phyloP scores from a whole-genome alignment of 92 coral and sea anemone species.

The Desmophyllum pertusum region DNA sequence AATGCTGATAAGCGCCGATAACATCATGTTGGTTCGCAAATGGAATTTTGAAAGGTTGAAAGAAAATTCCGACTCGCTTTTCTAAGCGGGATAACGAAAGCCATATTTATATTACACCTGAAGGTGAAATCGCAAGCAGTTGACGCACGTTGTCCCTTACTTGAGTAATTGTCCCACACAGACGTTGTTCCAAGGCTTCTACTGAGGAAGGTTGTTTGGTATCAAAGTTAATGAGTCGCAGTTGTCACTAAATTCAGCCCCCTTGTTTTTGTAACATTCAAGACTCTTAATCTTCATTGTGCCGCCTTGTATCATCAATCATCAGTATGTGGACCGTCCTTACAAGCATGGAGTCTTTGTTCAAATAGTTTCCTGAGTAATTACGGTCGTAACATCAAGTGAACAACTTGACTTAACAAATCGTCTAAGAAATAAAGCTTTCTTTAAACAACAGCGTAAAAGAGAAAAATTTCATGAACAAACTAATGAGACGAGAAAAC shows the following conservation, averaged over 20 bases:
- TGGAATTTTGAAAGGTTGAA: conserved; percentile 10
- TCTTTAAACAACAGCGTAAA: neutral
- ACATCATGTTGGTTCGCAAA: conserved; percentile 11
- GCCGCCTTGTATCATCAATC: neutral
- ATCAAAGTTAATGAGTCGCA: neutral
- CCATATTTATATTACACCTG: neutral
- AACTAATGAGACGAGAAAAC: neutral
- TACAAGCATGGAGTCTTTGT: neutral
- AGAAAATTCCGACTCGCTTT: conserved; percentile 13
- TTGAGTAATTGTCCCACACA: neutral
- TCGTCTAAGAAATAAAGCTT: neutral
- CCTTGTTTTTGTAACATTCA: neutral
- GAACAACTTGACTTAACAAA: neutral
- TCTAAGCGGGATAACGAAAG: conserved; percentile 5
- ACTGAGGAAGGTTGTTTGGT: neutral
- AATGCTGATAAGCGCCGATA: conserved; percentile 17
- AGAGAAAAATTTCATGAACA: neutral
- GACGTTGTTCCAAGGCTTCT: neutral
- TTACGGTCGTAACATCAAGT: neutral
- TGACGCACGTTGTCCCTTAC: neutral
- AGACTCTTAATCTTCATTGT: neutral
- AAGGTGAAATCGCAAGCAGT: neutral
- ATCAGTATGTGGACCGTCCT: neutral
- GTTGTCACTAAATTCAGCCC: neutral
- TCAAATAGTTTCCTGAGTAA: neutral